A percentile compares a stretch with the other conserved stretches of the same genome.
Evolutionary conservation across 2,888 invertebrate species (phyloP).

Genomic region (Eristalinus sepulchralis): DNA sequence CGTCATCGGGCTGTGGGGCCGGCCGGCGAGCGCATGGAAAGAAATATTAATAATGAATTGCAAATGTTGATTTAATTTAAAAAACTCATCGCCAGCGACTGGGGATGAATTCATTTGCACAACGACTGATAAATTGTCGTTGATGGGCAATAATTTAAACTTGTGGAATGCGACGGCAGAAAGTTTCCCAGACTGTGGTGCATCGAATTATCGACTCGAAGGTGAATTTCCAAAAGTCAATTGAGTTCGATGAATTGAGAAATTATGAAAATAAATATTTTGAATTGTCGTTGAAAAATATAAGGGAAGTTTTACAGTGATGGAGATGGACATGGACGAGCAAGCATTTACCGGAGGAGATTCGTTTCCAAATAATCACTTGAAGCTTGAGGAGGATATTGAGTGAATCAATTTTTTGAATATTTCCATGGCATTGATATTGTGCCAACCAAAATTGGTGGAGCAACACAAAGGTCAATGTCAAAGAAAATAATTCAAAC

Average conservation of each 20-base stretch:
- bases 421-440: too few species aligned
- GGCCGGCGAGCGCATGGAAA: not conserved
- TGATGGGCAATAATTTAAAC: not conserved
- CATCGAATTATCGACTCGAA: not conserved
- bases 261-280: not conserved
- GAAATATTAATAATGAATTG: constrained; percentile 1
- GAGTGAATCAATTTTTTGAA: too few species aligned
- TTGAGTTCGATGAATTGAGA: too few species aligned
- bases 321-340: not conserved
- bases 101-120: not conserved
- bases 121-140: not conserved
- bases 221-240: not conserved
- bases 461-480: too few species aligned
- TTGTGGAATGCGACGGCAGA: not conserved
- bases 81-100: not conserved
- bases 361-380: too few species aligned
- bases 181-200: not conserved
- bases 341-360: not conserved
- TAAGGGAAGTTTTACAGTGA: not conserved
- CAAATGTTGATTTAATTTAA: not conserved
- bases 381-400: too few species aligned
- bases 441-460: too few species aligned
- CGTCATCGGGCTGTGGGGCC: constrained; percentile 8
- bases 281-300: not conserved
- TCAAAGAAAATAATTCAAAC: too few species aligned